Evolutionary conservation across 2,797 vertebrate genomes (phyloP).

Genomic region (Fistularia tabacaria): DNA sequence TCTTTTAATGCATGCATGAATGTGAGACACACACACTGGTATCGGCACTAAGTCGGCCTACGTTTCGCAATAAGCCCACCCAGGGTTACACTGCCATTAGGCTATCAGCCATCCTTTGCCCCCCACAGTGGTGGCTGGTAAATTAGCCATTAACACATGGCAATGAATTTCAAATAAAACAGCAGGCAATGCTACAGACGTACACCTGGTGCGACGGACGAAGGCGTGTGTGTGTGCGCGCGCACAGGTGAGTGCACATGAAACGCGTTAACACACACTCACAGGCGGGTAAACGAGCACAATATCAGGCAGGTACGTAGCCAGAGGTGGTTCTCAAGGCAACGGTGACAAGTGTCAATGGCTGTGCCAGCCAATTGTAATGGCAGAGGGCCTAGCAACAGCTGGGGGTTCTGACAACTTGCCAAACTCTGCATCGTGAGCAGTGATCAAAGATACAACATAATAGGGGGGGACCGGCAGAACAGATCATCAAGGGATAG

Average conservation of each 20-base stretch:
- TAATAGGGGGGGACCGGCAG: slow-evolving; percentile 53
- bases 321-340: slow-evolving; percentile 49
- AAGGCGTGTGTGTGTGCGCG: neutral
- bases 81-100: slow-evolving; percentile 26
- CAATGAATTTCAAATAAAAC: slow-evolving; percentile 43
- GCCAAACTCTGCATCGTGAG: slow-evolving; percentile 49
- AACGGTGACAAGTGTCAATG: slow-evolving; percentile 36
- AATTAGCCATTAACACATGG: slow-evolving; percentile 38
- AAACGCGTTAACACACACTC: slow-evolving; percentile 6
- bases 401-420: slow-evolving; percentile 46
- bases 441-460: slow-evolving; percentile 59
- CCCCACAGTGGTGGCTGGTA: slow-evolving; percentile 10
- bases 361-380: slow-evolving; percentile 29
- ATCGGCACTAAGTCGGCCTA: no score
- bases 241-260: slow-evolving; percentile 7
- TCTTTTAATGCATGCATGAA: no score
- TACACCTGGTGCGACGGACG: slow-evolving; percentile 15
- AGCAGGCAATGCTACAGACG: slow-evolving; percentile 22
- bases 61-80: neutral
- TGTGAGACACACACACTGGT: no score
- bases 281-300: slow-evolving; percentile 5
- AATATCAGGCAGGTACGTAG: slow-evolving; percentile 34
- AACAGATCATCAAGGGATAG: slow-evolving; percentile 30
- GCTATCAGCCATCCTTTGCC: slow-evolving; percentile 9
- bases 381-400: slow-evolving; percentile 54